Base-by-base conservation (phyloP, 2,113 vertebrate species). In the Nestor notabilis region DNA sequence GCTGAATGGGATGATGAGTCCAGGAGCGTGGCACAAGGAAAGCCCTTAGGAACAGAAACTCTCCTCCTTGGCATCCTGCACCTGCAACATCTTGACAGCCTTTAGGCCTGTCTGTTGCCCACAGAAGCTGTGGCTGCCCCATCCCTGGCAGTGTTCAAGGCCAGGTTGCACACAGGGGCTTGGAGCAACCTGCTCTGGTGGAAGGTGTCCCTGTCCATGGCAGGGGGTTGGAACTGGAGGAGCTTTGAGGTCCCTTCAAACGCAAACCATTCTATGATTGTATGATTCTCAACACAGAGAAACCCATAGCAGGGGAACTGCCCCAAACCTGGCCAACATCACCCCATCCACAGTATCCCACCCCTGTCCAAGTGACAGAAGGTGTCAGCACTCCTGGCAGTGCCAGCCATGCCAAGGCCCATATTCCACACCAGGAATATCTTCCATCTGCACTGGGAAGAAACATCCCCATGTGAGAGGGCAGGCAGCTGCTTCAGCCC, bases 291-390 rank as follows among this genome's bases (percentile, higher is more conserved):
- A 23, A 65, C 52, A 24, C 33, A 33, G 70, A 72, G 56, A 27
- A 65, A 31, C 39, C 47, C 39, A 9, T 3, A 85, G 33, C 35
- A 61, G 24, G 29, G 37, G 11, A 61, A 24, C 18, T 69, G 53
- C 27, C 47, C 56, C 31, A 80, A 6, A 72, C 9, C 1, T 5
- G 44, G 21, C 24, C 27, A 1, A 5, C 1, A 7, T 8, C 4
- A 1, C 35, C 20, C 10, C 13, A 21, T 18, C 41, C 0, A 0
- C 10, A 10, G 28, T 53, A 5, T 11, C 28, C 27, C 28, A 17
- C 8, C 20, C 10, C 11, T 11, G 19, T 39, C 31, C 44, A 8
- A 2, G 43, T 17, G 88, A n/a, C 10, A 7, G 17, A 58, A 50
- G 0, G 2, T 33, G 0, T 4, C 44, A 27, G 52, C 0, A 2